A percentile compares a stretch with the other conserved stretches of the same genome.
phyloP scores from a whole-genome alignment of 2,888 invertebrate genomes.

The Cephus pulcher region DNA sequence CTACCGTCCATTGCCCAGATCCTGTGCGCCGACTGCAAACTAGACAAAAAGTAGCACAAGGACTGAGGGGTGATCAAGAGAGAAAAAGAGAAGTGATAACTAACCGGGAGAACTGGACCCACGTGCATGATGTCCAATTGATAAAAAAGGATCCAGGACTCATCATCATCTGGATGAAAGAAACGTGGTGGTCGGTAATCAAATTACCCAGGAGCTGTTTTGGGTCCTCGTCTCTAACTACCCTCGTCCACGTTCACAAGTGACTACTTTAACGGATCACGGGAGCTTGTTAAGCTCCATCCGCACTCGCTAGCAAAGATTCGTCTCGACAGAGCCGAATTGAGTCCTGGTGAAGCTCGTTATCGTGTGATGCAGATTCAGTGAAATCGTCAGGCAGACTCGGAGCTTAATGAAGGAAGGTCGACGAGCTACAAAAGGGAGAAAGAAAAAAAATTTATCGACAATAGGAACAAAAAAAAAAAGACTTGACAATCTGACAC shows the following conservation, averaged over 20 bases:
- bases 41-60: too few species aligned
- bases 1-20: too few species aligned
- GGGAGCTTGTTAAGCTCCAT: neutral
- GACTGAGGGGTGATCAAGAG: neutral
- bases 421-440: neutral
- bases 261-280: neutral
- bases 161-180: neutral
- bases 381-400: neutral
- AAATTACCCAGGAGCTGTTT: neutral
- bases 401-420: neutral
- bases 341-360: slow-evolving; percentile 13
- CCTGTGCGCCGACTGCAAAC: too few species aligned
- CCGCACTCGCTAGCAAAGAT: neutral
- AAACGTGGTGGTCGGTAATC: neutral
- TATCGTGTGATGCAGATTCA: neutral
- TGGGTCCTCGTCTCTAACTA: neutral
- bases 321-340: slow-evolving; percentile 10
- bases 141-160: neutral
- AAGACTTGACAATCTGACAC: neutral
- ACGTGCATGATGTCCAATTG: neutral
- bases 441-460: neutral
- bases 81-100: neutral
- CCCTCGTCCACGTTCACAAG: neutral
- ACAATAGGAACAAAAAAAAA: neutral
- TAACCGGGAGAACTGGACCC: neutral